Evolutionary conservation across 2,797 vertebrate genomes (phyloP), one percentile per base, ranked within the genome.

Genomic region (Atherinosoma microstoma): DNA sequence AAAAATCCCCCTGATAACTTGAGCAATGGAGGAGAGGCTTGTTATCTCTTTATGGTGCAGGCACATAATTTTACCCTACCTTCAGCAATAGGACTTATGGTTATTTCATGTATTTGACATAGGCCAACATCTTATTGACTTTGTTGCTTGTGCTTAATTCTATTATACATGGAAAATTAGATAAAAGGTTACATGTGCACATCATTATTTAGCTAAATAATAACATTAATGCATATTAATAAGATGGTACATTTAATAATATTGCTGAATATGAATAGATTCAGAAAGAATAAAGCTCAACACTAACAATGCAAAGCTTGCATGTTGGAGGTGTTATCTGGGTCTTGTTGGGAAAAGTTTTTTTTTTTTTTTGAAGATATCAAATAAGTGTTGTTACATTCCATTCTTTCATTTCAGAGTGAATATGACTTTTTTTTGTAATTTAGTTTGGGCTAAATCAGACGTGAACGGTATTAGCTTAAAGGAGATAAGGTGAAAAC

Each of bases 381-480:
- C 56, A 76, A 87, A 71, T 29, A 47, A 53, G 29, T 24, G 61
- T 61, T 58, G 64, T 78, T 79, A 27, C 47, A 34, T 78, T 78
- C 27, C 10, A 36, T 70, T 67, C 64, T 61, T 68, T 70, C 61
- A 47, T 65, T 80, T 78, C 66, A 61, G 57, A 74, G 58, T 40
- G 15, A 40, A 40, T 40, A 11, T 6, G 15, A 15, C 38, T 27
- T 27, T 27, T 27, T 80, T 83, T 84, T 85, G 78, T 90, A 77
- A 84, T 81, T 84, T 84, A 78, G 36, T 76, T 64, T 70, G 20
- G 70, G 69, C 77, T 67, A 74, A 87, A 88, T 89, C 84, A 81
- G 84, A 79, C 51, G 49, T 80, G 71, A 89, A 74, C 58, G 35
- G 56, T 79, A 82, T 87, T 75, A 85, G 68, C 74, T 85, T 47